phyloP scores from a whole-genome alignment of 2,113 vertebrate genomes.

The Rhea pennata region DNA sequence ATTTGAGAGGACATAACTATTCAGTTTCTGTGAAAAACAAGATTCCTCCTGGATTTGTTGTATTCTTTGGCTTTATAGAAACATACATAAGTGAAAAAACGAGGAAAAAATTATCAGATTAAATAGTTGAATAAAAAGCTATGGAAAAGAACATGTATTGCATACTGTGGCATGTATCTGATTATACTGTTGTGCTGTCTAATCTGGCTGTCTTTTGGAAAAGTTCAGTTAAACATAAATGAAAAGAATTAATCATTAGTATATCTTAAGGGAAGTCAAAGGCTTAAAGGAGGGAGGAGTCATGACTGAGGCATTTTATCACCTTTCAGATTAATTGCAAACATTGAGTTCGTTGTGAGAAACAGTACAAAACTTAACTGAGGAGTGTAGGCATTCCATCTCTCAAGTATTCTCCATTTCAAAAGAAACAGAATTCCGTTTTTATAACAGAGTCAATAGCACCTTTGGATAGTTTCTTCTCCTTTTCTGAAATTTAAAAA shows the following conservation, averaged over 20 bases:
- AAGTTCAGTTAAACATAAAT: slow-evolving; percentile 23
- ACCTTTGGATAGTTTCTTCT: slow-evolving; percentile 63
- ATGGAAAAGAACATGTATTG: background rate
- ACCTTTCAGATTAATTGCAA: slow-evolving; percentile 10
- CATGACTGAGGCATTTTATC: background rate
- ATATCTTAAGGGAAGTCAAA: slow-evolving; percentile 16
- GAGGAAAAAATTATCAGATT: background rate
- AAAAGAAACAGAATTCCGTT: slow-evolving; percentile 13
- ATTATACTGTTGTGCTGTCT: background rate
- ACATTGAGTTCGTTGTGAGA: background rate
- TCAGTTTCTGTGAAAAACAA: background rate
- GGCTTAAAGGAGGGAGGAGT: background rate
- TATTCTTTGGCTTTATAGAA: slow-evolving; percentile 71
- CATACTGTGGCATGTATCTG: slow-evolving; percentile 13
- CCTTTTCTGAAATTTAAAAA: slow-evolving; percentile 6
- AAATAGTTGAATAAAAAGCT: background rate
- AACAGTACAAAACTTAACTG: slow-evolving; percentile 24
- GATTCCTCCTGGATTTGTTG: slow-evolving; percentile 18
- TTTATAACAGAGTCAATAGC: slow-evolving; percentile 51
- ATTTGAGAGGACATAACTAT: background rate
- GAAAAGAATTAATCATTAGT: background rate
- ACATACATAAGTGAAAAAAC: slow-evolving; percentile 57
- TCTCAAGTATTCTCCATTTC: slow-evolving; percentile 45
- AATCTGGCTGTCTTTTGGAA: slow-evolving; percentile 32
- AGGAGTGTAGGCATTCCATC: slow-evolving; percentile 41